A percentile compares a stretch with the other conserved stretches of the same genome.
phyloP scores from a whole-genome alignment of 2,888 invertebrate genomes.

The Chrysotoxum bicinctum region DNA sequence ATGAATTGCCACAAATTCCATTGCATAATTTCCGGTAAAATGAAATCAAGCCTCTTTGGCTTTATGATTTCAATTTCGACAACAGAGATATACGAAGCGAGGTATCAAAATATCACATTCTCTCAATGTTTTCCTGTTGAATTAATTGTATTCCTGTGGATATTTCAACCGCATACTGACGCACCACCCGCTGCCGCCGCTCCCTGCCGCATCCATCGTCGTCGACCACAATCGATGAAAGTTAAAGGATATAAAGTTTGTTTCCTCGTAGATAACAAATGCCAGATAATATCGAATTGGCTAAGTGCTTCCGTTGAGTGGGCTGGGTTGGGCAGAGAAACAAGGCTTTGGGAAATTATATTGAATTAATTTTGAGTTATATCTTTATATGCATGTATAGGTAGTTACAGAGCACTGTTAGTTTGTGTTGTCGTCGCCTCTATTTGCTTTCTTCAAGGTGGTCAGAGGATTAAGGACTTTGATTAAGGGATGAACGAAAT shows the following conservation, averaged over 20 bases:
- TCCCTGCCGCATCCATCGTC: neutral
- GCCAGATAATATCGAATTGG: conserved; percentile 35
- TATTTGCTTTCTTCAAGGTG: neutral
- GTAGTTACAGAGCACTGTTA: neutral
- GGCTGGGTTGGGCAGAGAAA: neutral
- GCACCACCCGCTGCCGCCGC: neutral
- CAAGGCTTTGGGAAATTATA: conserved; percentile 16
- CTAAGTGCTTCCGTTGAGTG: conserved; percentile 36
- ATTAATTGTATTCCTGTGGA: conserved; percentile 45
- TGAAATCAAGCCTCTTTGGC: neutral
- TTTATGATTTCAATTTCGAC: conserved; percentile 24
- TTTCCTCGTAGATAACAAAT: conserved; percentile 28
- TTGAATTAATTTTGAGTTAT: conserved; percentile 37
- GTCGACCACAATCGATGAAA: neutral
- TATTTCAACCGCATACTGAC: conserved; percentile 8
- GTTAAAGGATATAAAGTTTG: conserved; percentile 27
- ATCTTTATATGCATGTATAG: neutral
- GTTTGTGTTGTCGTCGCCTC: neutral
- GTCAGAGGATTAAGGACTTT: conserved; percentile 24
- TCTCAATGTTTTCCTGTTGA: conserved; percentile 24
- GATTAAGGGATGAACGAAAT: conserved; percentile 34
- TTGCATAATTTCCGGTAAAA: conserved; percentile 4
- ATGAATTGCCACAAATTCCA: conserved; percentile 2
- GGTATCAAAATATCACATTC: conserved; percentile 35
- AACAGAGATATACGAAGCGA: neutral